A percentile compares a stretch with the other conserved stretches of the same genome.
phyloP scores from a whole-genome alignment of 1,140 invertebrate species.

The Heterodera carotae region DNA sequence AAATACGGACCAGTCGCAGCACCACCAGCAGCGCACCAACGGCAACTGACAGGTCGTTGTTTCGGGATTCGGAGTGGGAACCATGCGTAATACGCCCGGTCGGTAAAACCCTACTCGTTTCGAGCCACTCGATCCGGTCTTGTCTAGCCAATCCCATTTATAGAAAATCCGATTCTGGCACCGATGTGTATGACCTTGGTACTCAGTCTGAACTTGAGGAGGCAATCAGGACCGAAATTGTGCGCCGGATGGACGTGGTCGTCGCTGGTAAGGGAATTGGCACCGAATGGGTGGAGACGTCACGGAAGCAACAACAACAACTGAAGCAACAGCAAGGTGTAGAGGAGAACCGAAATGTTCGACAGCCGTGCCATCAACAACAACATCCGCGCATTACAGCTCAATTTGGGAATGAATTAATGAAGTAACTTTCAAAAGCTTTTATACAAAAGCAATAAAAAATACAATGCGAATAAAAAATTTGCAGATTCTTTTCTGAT shows the following conservation, averaged over 20 bases:
- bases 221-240: neutral
- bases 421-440: no score
- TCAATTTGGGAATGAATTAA: constrained; percentile 19
- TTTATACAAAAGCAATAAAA: no score
- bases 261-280: neutral
- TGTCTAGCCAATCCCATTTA: no score
- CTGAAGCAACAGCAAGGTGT: neutral
- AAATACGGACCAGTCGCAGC: constrained; percentile 52
- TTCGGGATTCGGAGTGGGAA: no score
- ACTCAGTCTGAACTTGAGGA: neutral
- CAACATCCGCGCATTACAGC: constrained; percentile 5
- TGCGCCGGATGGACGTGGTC: neutral
- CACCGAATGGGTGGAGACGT: neutral
- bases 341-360: neutral
- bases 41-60: neutral
- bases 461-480: neutral
- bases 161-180: no score
- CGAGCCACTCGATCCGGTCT: no score
- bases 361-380: neutral
- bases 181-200: neutral
- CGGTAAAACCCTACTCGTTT: no score
- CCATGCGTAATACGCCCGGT: no score
- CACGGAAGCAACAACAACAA: neutral
- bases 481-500: constrained; percentile 18
- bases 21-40: neutral